Evolutionary conservation across 64 coral and sea anemone genomes (phyloP).

Genomic region (Montipora sp.): DNA sequence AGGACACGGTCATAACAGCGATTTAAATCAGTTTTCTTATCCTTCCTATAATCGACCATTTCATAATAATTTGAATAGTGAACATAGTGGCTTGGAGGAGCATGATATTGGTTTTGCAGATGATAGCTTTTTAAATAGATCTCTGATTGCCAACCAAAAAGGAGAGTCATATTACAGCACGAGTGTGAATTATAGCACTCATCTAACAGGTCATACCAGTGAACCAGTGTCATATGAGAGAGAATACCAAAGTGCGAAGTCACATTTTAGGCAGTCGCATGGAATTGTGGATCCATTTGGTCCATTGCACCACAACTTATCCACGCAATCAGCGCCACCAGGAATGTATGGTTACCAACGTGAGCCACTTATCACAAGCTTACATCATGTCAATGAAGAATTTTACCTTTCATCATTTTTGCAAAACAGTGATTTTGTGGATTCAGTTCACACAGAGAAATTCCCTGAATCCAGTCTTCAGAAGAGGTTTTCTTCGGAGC

Average conservation of each 20-base stretch:
- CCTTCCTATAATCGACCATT: neutral
- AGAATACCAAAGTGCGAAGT: constrained; percentile 17
- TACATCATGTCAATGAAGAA: constrained; percentile 54
- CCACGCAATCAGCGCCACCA: constrained; percentile 85
- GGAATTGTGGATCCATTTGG: constrained; percentile 10
- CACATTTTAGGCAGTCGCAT: constrained; percentile 4
- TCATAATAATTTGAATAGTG: no score
- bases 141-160: neutral
- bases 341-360: constrained; percentile 51
- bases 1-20: neutral
- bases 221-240: neutral
- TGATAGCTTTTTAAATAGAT: neutral
- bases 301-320: constrained; percentile 38
- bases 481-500: constrained; percentile 84
- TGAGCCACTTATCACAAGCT: constrained; percentile 40
- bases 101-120: neutral
- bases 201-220: neutral
- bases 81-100: neutral
- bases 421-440: constrained; percentile 60
- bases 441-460: neutral
- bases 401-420: constrained; percentile 46
- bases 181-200: neutral
- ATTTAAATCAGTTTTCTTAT: neutral
- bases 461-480: constrained; percentile 21
- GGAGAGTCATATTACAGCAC: neutral